These are phyloP conservation scores for Temnothorax rugatulus DNA, from an alignment of 2,888 invertebrate genomes.

Conservation along the genomic window DNA sequence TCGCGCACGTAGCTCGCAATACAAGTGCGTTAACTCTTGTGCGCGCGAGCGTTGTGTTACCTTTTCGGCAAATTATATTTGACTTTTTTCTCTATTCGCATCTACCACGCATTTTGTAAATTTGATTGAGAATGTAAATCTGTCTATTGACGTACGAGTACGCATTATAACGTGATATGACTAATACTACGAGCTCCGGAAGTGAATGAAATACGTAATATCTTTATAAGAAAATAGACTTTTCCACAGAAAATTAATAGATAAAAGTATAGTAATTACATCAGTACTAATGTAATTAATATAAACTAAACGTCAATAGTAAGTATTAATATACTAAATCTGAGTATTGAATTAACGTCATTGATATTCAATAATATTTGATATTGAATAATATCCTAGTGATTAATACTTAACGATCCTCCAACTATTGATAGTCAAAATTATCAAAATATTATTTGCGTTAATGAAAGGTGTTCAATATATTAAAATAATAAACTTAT, in stretches of 20 bases:
- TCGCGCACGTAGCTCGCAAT: background rate
- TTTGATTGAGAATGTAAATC: background rate
- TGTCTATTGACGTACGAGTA: background rate
- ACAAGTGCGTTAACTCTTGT: constrained; percentile 32
- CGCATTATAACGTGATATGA: background rate
- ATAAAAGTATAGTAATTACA: background rate
- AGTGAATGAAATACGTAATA: constrained; percentile 1
- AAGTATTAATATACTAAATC: constrained; percentile 4
- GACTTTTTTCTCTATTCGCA: background rate
- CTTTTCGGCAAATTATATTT: constrained; percentile 22
- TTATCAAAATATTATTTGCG: background rate
- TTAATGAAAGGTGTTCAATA: background rate
- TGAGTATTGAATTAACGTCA: constrained; percentile 11
- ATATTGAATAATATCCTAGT: constrained; percentile 6
- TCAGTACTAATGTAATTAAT: background rate
- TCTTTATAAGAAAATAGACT: background rate
- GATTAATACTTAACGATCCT: background rate
- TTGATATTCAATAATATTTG: constrained; percentile 9
- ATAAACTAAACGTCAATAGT: background rate
- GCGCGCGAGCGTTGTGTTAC: background rate
- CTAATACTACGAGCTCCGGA: background rate
- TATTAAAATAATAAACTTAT: background rate
- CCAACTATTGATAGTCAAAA: background rate
- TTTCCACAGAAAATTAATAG: background rate
- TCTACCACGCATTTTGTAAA: background rate